Evolutionary conservation across 2,113 vertebrate species (phyloP), one percentile per base, ranked within the genome.

Genomic region (Delphinus delphis): DNA sequence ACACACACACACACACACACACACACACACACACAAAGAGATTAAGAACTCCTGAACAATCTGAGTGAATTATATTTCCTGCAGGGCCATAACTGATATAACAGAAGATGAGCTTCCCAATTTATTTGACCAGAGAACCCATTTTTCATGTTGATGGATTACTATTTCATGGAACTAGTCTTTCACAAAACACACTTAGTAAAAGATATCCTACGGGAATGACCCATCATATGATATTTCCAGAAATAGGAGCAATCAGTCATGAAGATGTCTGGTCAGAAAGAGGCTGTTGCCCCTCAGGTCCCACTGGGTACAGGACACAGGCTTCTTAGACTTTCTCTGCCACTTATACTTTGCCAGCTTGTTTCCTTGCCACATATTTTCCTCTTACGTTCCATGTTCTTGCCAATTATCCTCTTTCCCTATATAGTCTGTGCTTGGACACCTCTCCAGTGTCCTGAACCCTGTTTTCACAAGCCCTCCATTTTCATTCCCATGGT

Each of bases 11-110:
- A 62, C 25, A 76, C 71, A 25, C 31, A 13, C 33, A 41, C 41
- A 41, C 41, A 41, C 12, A 28, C 31, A 25, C 4, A n/a, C 4
- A n/a, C 33, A n/a, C 0, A 50, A 13, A 0, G 33, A 82, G 14
- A 26, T 84, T 91, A 67, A 76, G 80, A 96, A 74, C 3, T 60
- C 47, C 44, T 33, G 38, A 80, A 26, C 44, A 36, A 55, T 80
- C 73, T 67, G 33, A 73, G 28, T 87, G 55, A 82, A 68, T 76
- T 82, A 3, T 70, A 23, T 88, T 95, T 92, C 33, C 63, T 81
- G 21, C 14, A 95, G 36, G 33, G 3, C n/a, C 23, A 31, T 85
- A 12, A 73, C 53, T 60, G 23, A 77, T 50, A 67, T 8, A 47
- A 38, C 28, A 67, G 33, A 33, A 58, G 53, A 80, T 20, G 50